Evolutionary conservation across 2,888 invertebrate species (phyloP), one percentile per base, ranked within the genome.

Genomic region (Drosophila prolongata): DNA sequence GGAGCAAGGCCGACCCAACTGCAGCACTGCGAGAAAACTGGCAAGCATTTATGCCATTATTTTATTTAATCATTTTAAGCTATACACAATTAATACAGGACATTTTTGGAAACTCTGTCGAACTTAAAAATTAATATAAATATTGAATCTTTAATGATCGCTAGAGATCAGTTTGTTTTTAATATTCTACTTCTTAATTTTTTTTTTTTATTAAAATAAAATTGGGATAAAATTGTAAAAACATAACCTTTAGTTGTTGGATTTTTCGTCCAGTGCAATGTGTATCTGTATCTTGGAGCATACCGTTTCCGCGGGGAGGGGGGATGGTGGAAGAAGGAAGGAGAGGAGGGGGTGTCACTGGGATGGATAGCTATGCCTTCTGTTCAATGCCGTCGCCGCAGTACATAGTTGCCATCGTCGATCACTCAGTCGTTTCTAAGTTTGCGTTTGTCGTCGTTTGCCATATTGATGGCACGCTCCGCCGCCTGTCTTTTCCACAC

Each of bases 381-480:
- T 79, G 79, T 85, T 87, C 79, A 81, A 87, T 81, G 83, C 75
- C 82, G 73, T 66, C 57, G 67, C 49, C 49, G 49, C 6, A 47
- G 30, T 49, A 35, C n/a, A n/a, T n/a, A 35, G 49, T 49, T 49
- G 35, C 49, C 35, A 49, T 57, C 47, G 55, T 69, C 61, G 77
- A 80, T 60, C 87, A 76, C 73, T 84, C 75, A 84, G 69, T 79
- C 79, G 85, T 79, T 74, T 62, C 82, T 70, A 84, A 84, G 79
- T 83, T 82, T 72, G 67, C 78, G 78, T 82, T 82, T 79, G 86
- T 85, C 77, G 81, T 74, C 73, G 74, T 71, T 84, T 84, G 77
- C 76, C 76, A 72, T 83, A 83, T 83, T 81, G 85, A 87, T 81
- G 85, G 85, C 87, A 87, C 83, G 84, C 83, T 85, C 70, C 76